Evolutionary conservation across 2,888 invertebrate genomes (phyloP), one percentile per base, ranked within the genome.

Genomic region (Lochmaea capreae): DNA sequence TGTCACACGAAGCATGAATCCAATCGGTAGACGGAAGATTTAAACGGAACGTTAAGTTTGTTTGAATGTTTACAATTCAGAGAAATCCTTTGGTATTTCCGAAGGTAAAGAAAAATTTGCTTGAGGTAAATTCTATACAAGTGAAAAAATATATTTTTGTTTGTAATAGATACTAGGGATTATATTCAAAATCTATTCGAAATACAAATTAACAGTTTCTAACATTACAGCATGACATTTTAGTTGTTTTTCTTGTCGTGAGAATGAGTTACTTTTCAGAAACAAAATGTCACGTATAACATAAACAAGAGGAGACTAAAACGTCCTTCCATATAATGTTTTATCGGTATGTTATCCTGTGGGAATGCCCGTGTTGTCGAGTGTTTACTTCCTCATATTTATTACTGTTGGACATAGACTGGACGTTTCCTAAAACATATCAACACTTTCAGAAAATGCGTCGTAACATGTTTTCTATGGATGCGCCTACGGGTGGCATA

Each of bases 301-400:
- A 14, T 26, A 58, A 58, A 58, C 26, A 26, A 22, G 58, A 58
- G 26, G 12, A 18, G 26, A 58, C 58, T 14, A 58, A 26, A 22
- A 58, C 26, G 58, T 61, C 61, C 39, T 61, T 14, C 61, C 42
- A n/a, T 39, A 58, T 26, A 58, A 61, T 61, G 61, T 61, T 61
- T 61, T 61, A 61, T 61, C 39, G 16, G 42, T 22, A 61, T 61
- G 42, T 61, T 61, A 61, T 61, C 39, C 61, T 61, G 39, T 33
- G 39, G 61, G 39, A 61, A 61, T 33, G 39, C 8, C 61, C 59
- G 59, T 18, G 57, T 22, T 22, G 57, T 57, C 18, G 57, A 58
- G 58, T 58, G 58, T 58, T 58, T 58, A 58, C 39, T 61, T 61
- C 39, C 61, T 16, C 10, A 61, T 39, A 61, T 61, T 61, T 61